phyloP scores from a whole-genome alignment of 2,113 vertebrate species.

The Orientallactaga bullata region DNA sequence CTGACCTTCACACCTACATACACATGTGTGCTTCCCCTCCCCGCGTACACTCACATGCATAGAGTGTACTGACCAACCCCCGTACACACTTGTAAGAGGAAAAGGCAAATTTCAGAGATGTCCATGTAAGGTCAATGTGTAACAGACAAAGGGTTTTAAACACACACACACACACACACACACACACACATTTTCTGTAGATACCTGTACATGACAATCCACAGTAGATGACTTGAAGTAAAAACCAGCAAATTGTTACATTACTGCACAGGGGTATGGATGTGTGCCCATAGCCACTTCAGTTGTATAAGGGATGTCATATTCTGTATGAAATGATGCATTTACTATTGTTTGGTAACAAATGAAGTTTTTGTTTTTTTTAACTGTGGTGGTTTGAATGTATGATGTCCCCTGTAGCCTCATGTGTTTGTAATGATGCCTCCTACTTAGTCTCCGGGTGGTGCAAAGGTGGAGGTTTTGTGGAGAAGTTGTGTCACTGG shows the following conservation, averaged over 20 bases:
- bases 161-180: neutral
- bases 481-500: too few relatives aligned
- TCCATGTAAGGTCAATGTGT: neutral
- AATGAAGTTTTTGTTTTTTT: neutral
- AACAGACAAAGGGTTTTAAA: neutral
- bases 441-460: too few relatives aligned
- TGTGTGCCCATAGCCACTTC: too few relatives aligned
- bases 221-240: neutral
- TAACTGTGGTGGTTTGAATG: too few relatives aligned
- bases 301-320: neutral
- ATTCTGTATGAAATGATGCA: neutral
- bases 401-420: too few relatives aligned
- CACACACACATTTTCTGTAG: neutral
- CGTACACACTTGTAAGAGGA: neutral
- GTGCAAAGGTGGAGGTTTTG: too few relatives aligned
- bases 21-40: too few relatives aligned
- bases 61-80: neutral
- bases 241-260: neutral
- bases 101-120: neutral
- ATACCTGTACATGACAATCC: neutral
- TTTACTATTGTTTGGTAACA: neutral
- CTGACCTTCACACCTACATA: too few relatives aligned
- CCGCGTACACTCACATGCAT: too few relatives aligned
- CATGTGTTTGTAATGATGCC: too few relatives aligned
- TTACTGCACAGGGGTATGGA: rapidly evolving